A percentile compares a stretch with the other conserved stretches of the same genome.
Evolutionary conservation across 2,888 invertebrate genomes (phyloP).

Genomic region (Stenodera caucasica): DNA sequence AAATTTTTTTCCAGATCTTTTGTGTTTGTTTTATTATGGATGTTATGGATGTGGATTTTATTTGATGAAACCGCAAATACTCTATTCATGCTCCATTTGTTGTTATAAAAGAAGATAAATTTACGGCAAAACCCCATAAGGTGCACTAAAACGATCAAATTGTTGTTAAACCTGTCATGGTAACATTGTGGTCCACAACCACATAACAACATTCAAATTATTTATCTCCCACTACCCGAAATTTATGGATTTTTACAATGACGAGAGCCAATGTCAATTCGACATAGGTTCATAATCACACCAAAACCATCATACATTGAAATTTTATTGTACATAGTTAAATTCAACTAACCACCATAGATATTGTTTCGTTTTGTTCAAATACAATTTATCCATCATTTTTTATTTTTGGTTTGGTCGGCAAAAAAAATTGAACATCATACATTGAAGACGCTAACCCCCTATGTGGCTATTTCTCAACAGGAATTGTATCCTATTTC

Average conservation of each 20-base stretch:
- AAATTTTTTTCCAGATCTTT: neutral
- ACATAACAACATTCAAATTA: conserved; percentile 10
- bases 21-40: neutral
- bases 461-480: conserved; percentile 14
- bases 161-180: conserved; percentile 13
- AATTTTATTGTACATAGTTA: neutral
- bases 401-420: too few species aligned
- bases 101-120: conserved; percentile 12
- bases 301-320: neutral
- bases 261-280: neutral
- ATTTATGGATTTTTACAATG: neutral
- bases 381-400: too few species aligned
- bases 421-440: too few species aligned
- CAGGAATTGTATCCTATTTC: conserved; percentile 22
- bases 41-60: conserved; percentile 1
- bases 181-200: conserved; percentile 12
- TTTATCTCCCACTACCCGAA: conserved; percentile 6
- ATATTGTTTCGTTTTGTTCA: too few species aligned
- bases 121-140: conserved; percentile 11
- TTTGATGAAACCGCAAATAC: conserved; percentile 8
- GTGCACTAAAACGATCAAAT: conserved; percentile 13
- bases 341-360: neutral
- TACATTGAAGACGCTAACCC: neutral
- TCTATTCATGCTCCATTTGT: conserved; percentile 14
- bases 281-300: neutral